Percentiles rank a stretch among this genome's conserved stretches.
Conservation (phyloP, 2,797 vertebrate genomes). For the Aeoliscus strigatus region DNA sequence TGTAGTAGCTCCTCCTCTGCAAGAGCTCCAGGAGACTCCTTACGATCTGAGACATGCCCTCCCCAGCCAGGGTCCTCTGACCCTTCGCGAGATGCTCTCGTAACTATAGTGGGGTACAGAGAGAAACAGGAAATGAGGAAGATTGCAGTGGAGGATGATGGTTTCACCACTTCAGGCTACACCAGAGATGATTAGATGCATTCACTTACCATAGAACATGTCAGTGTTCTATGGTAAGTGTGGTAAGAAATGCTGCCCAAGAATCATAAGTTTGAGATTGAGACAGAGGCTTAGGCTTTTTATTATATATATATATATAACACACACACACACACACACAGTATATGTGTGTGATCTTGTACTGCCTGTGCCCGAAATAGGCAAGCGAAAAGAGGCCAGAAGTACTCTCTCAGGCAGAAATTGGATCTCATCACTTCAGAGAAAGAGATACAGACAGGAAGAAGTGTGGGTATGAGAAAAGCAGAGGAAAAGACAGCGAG, state of each 20-base stretch:
- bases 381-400: slow-evolving; percentile 16
- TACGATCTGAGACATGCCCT: slow-evolving; percentile 99
- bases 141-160: too few species aligned
- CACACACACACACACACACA: too few species aligned
- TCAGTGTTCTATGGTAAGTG: too few species aligned
- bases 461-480: slow-evolving; percentile 4
- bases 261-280: too few species aligned
- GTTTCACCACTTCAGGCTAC: too few species aligned
- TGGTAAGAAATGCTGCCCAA: too few species aligned
- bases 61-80: slow-evolving; percentile 96
- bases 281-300: too few species aligned
- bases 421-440: slow-evolving; percentile 37
- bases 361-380: slow-evolving; percentile 37
- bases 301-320: slow-evolving; percentile 7
- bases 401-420: slow-evolving; percentile 28
- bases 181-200: too few species aligned
- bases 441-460: slow-evolving; percentile 25
- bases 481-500: slow-evolving; percentile 9
- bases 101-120: slow-evolving; percentile 74
- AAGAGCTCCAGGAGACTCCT: slow-evolving; percentile 93
- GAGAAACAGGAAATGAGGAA: too few species aligned
- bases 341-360: slow-evolving; percentile 9
- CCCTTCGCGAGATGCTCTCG: slow-evolving; percentile 99
- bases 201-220: too few species aligned
- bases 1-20: slow-evolving; percentile 93